Conservation (phyloP, 2,113 vertebrate species). For the Prionailurus bengalensis region DNA sequence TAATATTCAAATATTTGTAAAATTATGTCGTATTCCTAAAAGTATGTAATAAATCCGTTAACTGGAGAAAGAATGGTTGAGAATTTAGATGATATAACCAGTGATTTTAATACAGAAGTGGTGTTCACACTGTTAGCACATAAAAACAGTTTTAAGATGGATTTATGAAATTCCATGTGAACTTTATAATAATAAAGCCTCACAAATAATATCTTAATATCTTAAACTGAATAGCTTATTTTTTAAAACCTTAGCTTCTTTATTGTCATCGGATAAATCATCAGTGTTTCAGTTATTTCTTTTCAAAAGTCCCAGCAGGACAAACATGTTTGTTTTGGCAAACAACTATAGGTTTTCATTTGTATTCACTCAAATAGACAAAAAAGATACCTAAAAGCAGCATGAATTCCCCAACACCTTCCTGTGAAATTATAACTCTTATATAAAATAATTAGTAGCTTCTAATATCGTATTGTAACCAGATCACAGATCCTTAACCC, state of each 20-base stretch:
- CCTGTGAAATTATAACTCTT: neutral
- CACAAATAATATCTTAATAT: neutral
- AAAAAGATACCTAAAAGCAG: neutral
- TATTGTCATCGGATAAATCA: constrained; percentile 23
- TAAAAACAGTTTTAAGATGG: constrained; percentile 21
- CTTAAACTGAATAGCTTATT: neutral
- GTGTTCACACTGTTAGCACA: neutral
- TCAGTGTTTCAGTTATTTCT: neutral
- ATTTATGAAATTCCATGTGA: constrained; percentile 23
- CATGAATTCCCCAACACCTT: neutral
- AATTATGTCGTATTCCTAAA: constrained; percentile 22
- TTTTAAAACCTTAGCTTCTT: constrained; percentile 3
- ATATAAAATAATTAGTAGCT: constrained; percentile 36
- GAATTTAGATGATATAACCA: constrained; percentile 1
- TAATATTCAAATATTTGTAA: constrained; percentile 17
- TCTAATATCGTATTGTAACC: neutral
- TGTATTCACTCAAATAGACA: neutral
- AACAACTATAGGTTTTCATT: constrained; percentile 25
- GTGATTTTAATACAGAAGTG: neutral
- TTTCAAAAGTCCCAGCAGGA: neutral
- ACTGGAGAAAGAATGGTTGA: neutral
- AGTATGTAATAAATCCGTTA: neutral
- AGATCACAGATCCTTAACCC: neutral
- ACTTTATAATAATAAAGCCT: neutral
- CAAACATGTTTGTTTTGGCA: constrained; percentile 16